These are phyloP conservation scores for Leucopsar rothschildi DNA, from an alignment of 2,113 vertebrate genomes.

Conservation along the genomic window DNA sequence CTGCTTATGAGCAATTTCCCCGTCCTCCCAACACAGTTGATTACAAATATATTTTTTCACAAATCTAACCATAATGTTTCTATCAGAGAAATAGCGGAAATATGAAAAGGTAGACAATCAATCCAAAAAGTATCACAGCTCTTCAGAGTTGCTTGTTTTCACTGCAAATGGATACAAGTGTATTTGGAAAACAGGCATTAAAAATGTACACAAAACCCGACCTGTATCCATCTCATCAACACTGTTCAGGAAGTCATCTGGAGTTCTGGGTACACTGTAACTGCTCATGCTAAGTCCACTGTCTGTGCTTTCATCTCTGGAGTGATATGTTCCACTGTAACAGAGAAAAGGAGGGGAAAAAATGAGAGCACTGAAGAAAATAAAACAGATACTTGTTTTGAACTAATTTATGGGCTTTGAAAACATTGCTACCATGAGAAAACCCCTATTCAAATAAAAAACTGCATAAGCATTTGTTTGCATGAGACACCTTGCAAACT, in stretches of 20 bases:
- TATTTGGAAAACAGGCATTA: not conserved
- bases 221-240: conserved; percentile 99
- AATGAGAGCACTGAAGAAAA: not conserved
- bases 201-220: conserved; percentile 44
- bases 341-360: not conserved
- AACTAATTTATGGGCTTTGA: not conserved
- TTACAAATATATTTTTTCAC: not conserved
- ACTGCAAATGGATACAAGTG: not conserved
- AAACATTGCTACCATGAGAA: not conserved
- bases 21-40: not conserved
- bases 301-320: conserved; percentile 97
- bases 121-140: not conserved
- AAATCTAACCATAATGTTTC: not conserved
- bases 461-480: not conserved
- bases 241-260: conserved; percentile 98
- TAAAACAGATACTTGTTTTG: not conserved
- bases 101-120: not conserved
- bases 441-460: not conserved
- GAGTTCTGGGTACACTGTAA: conserved; percentile 96
- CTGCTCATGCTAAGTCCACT: conserved; percentile 99
- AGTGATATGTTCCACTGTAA: conserved; percentile 95
- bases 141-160: not conserved
- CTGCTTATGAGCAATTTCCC: not conserved
- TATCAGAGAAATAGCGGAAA: not conserved
- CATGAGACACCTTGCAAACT: not conserved